These are phyloP conservation scores for Philypnodon macrostomus DNA, from an alignment of 2,797 vertebrate species.

Conservation along the genomic window DNA sequence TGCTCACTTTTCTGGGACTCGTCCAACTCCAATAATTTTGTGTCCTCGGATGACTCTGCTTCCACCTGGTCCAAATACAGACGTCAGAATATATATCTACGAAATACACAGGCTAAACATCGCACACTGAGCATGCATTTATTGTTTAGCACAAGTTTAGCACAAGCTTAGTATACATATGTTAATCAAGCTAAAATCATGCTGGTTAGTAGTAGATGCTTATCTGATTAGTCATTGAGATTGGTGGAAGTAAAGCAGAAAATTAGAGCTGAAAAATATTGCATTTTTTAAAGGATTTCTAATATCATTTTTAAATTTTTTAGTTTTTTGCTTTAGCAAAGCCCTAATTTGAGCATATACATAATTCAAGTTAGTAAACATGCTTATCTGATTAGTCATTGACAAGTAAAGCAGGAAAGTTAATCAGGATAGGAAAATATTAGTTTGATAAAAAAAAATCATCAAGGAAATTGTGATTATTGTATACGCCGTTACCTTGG, in stretches of 20 bases:
- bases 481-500: conserved; percentile 82
- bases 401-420: conserved; percentile 38
- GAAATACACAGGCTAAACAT: background rate
- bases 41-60: conserved; percentile 85
- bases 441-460: conserved; percentile 5
- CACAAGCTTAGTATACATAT: background rate
- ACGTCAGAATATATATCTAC: no score
- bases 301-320: no score
- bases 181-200: background rate
- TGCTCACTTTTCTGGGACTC: conserved; percentile 98
- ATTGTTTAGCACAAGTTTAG: no score
- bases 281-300: background rate
- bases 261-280: no score
- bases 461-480: conserved; percentile 31
- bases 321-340: no score
- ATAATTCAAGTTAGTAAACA: no score
- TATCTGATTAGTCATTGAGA: no score
- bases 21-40: conserved; percentile 90
- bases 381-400: conserved; percentile 14
- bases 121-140: background rate
- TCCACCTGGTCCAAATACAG: conserved; percentile 89
- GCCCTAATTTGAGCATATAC: no score
- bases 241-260: background rate
- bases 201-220: no score
- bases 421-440: background rate